These are phyloP conservation scores for Magallana nippona DNA, from an alignment of 2,888 invertebrate species.

Conservation along the genomic window DNA sequence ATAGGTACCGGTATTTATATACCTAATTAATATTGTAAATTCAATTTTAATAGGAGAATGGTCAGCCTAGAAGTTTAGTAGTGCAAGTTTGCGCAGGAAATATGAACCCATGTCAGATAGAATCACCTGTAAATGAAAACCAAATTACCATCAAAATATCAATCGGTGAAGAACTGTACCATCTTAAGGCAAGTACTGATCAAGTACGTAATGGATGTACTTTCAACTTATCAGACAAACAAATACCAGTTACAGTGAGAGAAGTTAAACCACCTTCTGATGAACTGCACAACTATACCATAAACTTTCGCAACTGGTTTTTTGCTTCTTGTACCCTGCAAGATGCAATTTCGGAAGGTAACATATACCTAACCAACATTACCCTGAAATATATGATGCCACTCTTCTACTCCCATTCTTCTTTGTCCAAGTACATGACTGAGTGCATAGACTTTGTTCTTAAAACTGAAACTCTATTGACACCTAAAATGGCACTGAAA, in stretches of 20 bases:
- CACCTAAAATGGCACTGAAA: slow-evolving; percentile 39
- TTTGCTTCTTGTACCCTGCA: not conserved
- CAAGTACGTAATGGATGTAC: slow-evolving; percentile 12
- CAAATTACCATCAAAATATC: slow-evolving; percentile 7
- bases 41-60: slow-evolving; percentile 1
- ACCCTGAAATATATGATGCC: slow-evolving; percentile 39
- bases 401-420: slow-evolving; percentile 11
- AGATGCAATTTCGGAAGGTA: slow-evolving; percentile 35
- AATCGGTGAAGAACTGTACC: not conserved
- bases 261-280: not conserved
- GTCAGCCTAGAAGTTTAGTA: not conserved
- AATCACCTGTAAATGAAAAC: not conserved
- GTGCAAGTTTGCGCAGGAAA: slow-evolving; percentile 1
- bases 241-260: not conserved
- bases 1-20: not conserved
- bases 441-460: slow-evolving; percentile 51
- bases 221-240: not conserved
- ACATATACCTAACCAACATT: slow-evolving; percentile 17
- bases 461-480: slow-evolving; percentile 45
- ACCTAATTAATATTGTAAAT: not conserved
- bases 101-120: slow-evolving; percentile 1
- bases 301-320: slow-evolving; percentile 25
- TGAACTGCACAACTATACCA: slow-evolving; percentile 6
- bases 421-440: slow-evolving; percentile 38
- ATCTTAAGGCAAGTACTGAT: not conserved